phyloP scores from a whole-genome alignment of 2,797 vertebrate genomes.

The Pelobates cultripes region DNA sequence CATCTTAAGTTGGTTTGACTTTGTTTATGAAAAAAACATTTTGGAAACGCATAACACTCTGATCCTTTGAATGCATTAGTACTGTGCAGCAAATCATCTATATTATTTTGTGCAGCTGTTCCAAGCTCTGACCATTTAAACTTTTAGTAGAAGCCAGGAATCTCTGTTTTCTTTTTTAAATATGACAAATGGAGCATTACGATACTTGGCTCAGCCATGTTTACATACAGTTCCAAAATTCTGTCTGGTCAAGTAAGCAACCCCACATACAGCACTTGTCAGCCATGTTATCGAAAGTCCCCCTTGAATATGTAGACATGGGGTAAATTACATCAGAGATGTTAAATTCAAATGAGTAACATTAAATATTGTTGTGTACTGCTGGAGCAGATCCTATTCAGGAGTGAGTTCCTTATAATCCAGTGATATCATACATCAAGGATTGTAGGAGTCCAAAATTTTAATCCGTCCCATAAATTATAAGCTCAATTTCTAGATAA shows the following conservation, averaged over 20 bases:
- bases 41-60: conserved; percentile 8
- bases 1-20: not conserved
- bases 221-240: conserved; percentile 1
- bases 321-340: not conserved
- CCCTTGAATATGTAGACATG: not conserved
- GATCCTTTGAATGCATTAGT: conserved; percentile 30
- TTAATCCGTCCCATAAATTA: no score
- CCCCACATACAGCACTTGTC: not conserved
- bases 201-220: conserved; percentile 1
- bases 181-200: not conserved
- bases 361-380: no score
- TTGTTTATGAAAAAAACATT: conserved; percentile 1
- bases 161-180: conserved; percentile 15
- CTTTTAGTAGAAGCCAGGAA: conserved; percentile 4
- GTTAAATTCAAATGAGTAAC: no score
- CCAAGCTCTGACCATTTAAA: conserved; percentile 22
- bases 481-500: no score
- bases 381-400: no score
- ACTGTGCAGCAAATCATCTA: conserved; percentile 24
- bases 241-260: not conserved
- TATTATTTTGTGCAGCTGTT: conserved; percentile 11
- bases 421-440: no score
- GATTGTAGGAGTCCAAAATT: no score
- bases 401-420: no score
- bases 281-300: not conserved